phyloP scores from a whole-genome alignment of 2,797 vertebrate species.

The Falco novaeseelandiae region DNA sequence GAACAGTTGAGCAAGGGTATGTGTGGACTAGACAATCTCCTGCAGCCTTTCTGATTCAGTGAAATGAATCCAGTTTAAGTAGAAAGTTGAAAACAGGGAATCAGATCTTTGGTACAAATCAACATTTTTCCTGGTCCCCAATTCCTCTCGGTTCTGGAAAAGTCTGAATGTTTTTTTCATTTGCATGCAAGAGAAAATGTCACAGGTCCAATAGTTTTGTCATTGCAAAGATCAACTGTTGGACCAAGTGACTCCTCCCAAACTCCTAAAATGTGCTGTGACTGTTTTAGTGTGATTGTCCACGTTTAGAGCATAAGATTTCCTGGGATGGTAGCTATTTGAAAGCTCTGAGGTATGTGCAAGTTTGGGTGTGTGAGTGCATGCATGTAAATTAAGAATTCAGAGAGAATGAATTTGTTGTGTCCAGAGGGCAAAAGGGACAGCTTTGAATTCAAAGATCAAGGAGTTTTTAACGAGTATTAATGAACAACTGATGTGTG shows the following conservation, averaged over 20 bases:
- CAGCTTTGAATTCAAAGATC: not conserved
- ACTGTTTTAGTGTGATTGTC: not conserved
- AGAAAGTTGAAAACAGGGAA: not conserved
- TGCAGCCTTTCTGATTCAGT: not conserved
- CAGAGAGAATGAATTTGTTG: not conserved
- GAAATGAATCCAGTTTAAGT: not conserved
- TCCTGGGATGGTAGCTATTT: not conserved
- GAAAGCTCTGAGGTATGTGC: not conserved
- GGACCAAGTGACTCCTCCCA: not conserved
- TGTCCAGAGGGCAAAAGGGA: not conserved
- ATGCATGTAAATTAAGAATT: not conserved
- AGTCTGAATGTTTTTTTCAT: accelerated
- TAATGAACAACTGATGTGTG: not conserved
- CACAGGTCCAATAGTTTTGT: not conserved
- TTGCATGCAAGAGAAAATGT: not conserved
- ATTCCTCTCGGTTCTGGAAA: not conserved
- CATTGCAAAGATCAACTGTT: not conserved
- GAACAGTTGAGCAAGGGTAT: not conserved
- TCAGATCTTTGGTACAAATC: not conserved
- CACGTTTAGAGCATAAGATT: not conserved
- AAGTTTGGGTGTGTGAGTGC: not conserved
- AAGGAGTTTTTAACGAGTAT: not conserved
- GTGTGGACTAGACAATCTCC: not conserved
- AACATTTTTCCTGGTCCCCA: not conserved
- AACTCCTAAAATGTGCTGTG: not conserved